Base-by-base conservation (phyloP, 2,888 invertebrate species). In the Catocala sponsa region DNA sequence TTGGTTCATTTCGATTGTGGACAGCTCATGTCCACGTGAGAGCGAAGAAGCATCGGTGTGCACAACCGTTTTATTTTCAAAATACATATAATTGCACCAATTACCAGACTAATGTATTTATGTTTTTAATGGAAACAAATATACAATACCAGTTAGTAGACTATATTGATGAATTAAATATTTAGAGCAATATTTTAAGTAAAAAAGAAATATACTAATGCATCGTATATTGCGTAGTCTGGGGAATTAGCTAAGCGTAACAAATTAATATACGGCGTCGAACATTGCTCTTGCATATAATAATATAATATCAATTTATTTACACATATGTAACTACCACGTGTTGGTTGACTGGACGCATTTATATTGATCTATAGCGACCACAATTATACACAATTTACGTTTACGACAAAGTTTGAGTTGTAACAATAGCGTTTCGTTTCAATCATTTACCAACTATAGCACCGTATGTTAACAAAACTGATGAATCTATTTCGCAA, bases 1-100 rank as follows among this genome's bases (percentile, higher is more conserved):
- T 91, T 88, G 89, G 88, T 85, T 90, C 91, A 89, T 91, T 91
- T 89, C 89, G 85, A 90, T 90, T 89, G 91, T 86, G 85, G 89
- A 88, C 90, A 88, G 87, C 82, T 76, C 78, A 68, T 74, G 71
- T 73, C 63, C 68, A 72, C 59, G 60, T 56, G 69, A 69, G 59
- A 64, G 67, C 67, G 63, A 71, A 66, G 62, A 64, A 74, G 59
- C 52, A 65, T 59, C 62, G 63, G 60, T 65, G 62, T 66, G 62
- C 56, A 55, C 44, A 67, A 60, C 35, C 55, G 48, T 63, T 65
- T 60, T 63, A 65, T 67, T 67, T 66, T 62, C 62, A 67, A 49
- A 55, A 64, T 61, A 63, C 46, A 46, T 46, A 46, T 15, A 15
- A 15, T 46, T 46, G 44, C 44, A 46, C 46, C 46, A 25, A 25